Conservation (phyloP, 2,797 vertebrate genomes). For the Cichlasoma orientale region DNA sequence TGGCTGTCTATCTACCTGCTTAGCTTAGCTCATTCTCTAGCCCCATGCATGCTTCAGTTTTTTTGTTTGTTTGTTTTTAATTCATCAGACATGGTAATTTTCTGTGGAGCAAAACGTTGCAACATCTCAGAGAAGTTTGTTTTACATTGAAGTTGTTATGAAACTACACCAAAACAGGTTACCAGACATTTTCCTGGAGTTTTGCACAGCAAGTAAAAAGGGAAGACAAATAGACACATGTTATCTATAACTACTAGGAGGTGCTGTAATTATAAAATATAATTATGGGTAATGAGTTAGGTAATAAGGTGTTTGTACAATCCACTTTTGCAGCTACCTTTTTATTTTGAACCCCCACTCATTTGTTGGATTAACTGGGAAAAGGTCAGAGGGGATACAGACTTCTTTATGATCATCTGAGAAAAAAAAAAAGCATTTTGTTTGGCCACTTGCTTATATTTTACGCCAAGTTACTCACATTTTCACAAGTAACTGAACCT, state of each 20-base stretch:
- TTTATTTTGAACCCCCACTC: too few species aligned
- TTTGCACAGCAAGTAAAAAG: neutral
- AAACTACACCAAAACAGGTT: conserved; percentile 2
- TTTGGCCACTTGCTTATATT: neutral
- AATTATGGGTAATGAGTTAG: too few species aligned
- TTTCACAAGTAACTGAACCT: neutral
- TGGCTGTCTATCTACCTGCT: conserved; percentile 3
- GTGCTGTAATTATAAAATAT: neutral
- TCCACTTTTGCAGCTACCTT: too few species aligned
- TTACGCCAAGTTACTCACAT: neutral
- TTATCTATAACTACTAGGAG: neutral
- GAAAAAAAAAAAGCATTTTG: too few species aligned
- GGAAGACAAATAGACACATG: neutral
- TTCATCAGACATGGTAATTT: conserved; percentile 30
- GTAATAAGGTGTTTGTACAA: too few species aligned
- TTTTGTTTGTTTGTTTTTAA: conserved; percentile 20
- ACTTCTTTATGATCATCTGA: neutral
- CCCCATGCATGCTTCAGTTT: conserved; percentile 29
- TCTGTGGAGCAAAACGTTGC: conserved; percentile 33
- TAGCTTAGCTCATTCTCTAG: neutral
- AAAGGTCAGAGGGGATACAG: too few species aligned
- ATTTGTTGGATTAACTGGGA: too few species aligned
- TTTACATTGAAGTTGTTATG: conserved; percentile 24
- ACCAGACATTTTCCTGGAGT: neutral
- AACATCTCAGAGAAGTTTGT: conserved; percentile 13